Evolutionary conservation across 2,888 invertebrate genomes (phyloP), one percentile per base, ranked within the genome.

Genomic region (Epinotia demarniana): DNA sequence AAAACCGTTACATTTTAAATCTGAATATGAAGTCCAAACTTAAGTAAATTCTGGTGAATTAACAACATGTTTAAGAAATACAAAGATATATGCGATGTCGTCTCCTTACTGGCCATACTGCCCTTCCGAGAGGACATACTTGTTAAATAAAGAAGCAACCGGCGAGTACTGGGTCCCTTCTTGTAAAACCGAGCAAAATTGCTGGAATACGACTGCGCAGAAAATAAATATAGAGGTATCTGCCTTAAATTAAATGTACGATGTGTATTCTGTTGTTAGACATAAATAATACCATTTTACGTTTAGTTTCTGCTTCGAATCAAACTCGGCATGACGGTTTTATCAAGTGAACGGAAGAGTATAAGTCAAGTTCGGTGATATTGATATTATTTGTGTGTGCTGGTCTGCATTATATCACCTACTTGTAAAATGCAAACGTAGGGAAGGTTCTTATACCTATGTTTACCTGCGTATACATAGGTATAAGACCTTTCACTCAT

Each of bases 101-200:
- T 92, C 0, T 91, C 92, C 0, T 79, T 92, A n/a, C 60, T 92
- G 63, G 85, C 89, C 33, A 16, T 89, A 88, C 78, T 92, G 91
- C 75, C 87, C 90, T 0, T 78, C 81, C 0, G 92, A 92, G 11
- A 84, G 83, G 60, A 79, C 87, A 0, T 90, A 84, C 74, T 84
- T 92, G 1, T 79, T 92, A 19, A 86, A 84, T 1, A 92, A 88
- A 77, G 91, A 92, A 62, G 75, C 83, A 1, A 88, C 82, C 64
- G 90, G 91, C 1, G 92, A 92, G 78, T 86, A 83, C 72, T 92
- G 92, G 92, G 81, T 92, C 55, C 92, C 92, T 11, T 89, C 88
- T 8, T 83, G 81, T 75, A 92, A 84, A 80, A 83, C 85, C n/a
- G 91, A 90, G 67, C 91, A 89, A 76, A 87, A 86, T 76, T 88